Conservation (phyloP, 2,888 invertebrate genomes). For the Campoplex nolae region DNA sequence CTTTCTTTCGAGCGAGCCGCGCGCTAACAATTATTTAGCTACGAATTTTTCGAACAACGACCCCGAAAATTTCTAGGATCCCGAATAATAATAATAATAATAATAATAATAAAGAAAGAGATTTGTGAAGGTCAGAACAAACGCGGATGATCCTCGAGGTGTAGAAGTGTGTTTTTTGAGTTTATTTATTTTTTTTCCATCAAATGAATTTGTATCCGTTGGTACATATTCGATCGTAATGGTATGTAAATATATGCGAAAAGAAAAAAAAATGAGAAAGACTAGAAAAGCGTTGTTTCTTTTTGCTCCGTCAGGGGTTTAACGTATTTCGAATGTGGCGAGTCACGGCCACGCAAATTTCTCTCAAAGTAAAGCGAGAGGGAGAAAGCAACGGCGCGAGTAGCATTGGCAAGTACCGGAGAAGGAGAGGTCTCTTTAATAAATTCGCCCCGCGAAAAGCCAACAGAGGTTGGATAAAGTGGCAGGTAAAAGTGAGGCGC, state of each 20-base stretch:
- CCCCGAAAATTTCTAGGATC: neutral
- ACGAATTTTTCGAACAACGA: neutral
- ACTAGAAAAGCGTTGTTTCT: neutral
- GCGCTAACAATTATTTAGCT: constrained; percentile 4
- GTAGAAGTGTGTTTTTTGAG: neutral
- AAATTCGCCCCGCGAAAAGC: constrained; percentile 56
- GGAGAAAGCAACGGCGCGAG: constrained; percentile 10
- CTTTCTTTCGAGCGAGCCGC: neutral
- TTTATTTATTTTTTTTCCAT: neutral
- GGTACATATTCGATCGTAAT: neutral
- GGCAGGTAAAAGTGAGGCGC: constrained; percentile 25
- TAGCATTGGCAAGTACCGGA: constrained; percentile 13
- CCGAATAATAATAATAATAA: neutral
- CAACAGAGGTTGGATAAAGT: constrained; percentile 34
- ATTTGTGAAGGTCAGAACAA: neutral
- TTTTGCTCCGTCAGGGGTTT: neutral
- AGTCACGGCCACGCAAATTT: neutral
- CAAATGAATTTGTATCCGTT: constrained; percentile 2
- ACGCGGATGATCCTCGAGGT: neutral
- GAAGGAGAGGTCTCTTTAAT: constrained; percentile 42
- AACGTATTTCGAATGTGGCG: neutral
- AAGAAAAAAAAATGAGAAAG: neutral
- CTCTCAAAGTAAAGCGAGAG: neutral
- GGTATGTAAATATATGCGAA: constrained; percentile 8
- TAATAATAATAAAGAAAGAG: neutral